These are phyloP conservation scores for Drosophila melanogaster DNA, from an alignment of 1,140 invertebrate species.

Conservation along the genomic window DNA sequence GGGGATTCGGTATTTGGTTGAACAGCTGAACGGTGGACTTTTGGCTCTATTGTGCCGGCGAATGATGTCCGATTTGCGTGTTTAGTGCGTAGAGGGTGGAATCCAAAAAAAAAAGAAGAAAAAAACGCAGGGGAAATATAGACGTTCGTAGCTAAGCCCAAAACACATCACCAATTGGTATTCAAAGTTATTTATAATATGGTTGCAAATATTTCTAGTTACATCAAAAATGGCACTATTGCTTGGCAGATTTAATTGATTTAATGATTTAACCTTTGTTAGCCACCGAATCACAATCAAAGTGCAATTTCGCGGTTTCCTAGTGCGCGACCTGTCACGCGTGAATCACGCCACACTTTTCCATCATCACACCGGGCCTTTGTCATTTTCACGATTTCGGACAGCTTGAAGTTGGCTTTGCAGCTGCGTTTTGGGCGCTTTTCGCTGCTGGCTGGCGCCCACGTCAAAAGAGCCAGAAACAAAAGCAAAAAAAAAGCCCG, in stretches of 20 bases:
- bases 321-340: constrained; percentile 2
- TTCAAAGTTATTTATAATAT: not conserved
- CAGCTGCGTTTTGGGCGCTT: constrained; percentile 15
- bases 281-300: no score
- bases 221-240: no score
- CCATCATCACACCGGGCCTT: constrained; percentile 7
- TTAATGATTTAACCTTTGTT: no score
- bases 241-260: no score
- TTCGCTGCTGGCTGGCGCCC: constrained; percentile 18
- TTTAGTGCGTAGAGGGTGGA: not conserved
- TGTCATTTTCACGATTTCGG: constrained; percentile 6
- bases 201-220: no score
- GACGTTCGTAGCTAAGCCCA: no score
- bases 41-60: constrained; percentile 6
- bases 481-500: not conserved
- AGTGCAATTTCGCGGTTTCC: no score
- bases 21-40: not conserved
- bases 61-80: not conserved
- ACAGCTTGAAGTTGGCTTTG: constrained; percentile 13
- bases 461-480: constrained; percentile 18
- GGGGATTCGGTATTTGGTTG: constrained; percentile 8
- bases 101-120: no score
- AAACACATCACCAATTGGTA: not conserved
- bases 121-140: no score
- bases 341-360: constrained; percentile 7